phyloP scores from a whole-genome alignment of 2,888 invertebrate species.

The Drosophila antonietae region DNA sequence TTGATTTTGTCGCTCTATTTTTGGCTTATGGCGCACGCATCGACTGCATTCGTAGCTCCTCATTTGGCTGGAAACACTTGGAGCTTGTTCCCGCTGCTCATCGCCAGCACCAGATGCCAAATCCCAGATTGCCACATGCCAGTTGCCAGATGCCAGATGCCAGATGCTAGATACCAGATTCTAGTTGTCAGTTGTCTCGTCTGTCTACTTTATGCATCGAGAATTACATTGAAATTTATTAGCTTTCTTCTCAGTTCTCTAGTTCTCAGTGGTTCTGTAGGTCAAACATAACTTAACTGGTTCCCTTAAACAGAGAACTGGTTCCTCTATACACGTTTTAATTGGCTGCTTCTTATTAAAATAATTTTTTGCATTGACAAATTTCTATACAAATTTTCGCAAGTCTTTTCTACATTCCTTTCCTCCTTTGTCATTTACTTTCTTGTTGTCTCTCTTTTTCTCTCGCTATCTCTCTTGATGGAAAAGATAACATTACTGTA shows the following conservation, averaged over 20 bases:
- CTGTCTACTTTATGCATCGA: neutral
- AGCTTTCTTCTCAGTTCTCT: constrained; percentile 7
- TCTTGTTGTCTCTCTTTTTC: neutral
- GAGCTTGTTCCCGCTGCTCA: constrained; percentile 26
- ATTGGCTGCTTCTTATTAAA: neutral
- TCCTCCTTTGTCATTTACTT: neutral
- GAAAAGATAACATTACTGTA: too few species aligned
- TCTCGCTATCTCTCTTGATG: neutral
- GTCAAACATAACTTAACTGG: constrained; percentile 8
- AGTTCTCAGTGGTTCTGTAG: neutral
- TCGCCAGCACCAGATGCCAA: constrained; percentile 8
- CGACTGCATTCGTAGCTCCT: constrained; percentile 18
- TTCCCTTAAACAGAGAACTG: neutral
- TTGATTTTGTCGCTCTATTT: constrained; percentile 60
- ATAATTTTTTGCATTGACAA: neutral
- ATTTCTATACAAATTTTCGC: neutral
- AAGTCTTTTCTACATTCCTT: neutral
- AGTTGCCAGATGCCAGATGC: neutral
- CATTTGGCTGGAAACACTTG: constrained; percentile 2
- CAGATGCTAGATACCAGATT: neutral
- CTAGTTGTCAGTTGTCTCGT: neutral
- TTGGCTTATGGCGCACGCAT: constrained; percentile 40
- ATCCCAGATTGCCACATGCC: constrained; percentile 12
- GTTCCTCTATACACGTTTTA: neutral
- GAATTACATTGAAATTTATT: constrained; percentile 6